These are phyloP conservation scores for Musca domestica DNA, from an alignment of 1,140 invertebrate species.

Conservation along the genomic window DNA sequence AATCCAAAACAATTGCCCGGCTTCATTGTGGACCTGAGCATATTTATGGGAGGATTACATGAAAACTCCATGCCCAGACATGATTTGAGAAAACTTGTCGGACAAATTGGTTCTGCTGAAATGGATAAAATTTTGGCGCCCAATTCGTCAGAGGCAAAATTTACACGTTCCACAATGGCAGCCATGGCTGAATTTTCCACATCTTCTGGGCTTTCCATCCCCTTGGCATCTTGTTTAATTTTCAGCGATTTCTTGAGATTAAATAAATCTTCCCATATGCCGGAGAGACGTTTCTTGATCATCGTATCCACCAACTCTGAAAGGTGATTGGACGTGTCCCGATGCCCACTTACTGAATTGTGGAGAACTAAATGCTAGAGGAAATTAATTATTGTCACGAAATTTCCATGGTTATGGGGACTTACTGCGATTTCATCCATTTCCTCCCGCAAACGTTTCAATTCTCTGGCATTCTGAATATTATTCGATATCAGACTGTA, in stretches of 20 bases:
- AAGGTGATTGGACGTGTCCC: constrained; percentile 26
- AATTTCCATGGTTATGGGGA: background rate
- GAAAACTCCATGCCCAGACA: constrained; percentile 38
- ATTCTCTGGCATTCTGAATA: constrained; percentile 20
- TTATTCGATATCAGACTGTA: constrained; percentile 22
- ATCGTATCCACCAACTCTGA: constrained; percentile 32
- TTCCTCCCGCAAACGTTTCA: constrained; percentile 23
- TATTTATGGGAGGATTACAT: constrained; percentile 41
- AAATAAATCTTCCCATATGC: constrained; percentile 40
- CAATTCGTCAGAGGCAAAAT: constrained; percentile 39
- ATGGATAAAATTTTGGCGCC: constrained; percentile 35
- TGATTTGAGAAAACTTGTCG: constrained; percentile 28
- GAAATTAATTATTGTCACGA: background rate
- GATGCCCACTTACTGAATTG: background rate
- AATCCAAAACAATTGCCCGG: constrained; percentile 44
- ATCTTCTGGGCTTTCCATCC: background rate
- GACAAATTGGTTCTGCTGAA: constrained; percentile 28
- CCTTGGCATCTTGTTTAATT: too few species aligned
- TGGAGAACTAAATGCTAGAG: constrained; percentile 23
- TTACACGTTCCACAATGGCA: constrained; percentile 27
- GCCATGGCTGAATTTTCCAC: background rate
- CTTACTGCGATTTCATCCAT: constrained; percentile 27
- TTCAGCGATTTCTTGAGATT: constrained; percentile 28
- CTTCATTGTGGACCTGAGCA: constrained; percentile 31
- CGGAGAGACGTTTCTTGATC: constrained; percentile 35